phyloP scores from a whole-genome alignment of 2,113 vertebrate species.

The Recurvirostra avosetta region DNA sequence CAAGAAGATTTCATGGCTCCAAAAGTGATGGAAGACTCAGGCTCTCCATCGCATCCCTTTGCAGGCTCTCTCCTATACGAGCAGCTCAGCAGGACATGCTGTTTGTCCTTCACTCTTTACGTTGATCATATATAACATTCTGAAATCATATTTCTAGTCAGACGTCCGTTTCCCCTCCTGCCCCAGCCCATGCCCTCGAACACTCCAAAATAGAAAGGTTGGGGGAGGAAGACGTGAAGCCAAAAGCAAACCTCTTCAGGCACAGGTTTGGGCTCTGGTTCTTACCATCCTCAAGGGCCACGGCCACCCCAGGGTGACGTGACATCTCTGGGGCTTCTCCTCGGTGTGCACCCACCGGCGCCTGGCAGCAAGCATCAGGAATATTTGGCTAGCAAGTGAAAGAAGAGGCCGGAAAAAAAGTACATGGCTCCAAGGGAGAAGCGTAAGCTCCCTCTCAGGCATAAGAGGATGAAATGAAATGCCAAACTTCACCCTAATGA shows the following conservation, averaged over 20 bases:
- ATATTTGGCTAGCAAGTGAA: background rate
- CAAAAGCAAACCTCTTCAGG: background rate
- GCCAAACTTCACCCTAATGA: background rate
- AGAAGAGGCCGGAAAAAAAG: background rate
- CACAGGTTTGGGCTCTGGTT: background rate
- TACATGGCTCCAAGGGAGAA: background rate
- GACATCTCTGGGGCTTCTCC: background rate
- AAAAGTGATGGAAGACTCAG: background rate
- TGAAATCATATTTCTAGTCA: background rate
- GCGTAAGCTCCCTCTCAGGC: background rate
- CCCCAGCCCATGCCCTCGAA: background rate
- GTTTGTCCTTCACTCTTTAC: background rate
- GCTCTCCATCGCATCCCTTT: background rate
- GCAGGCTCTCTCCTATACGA: background rate
- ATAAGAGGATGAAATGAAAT: background rate
- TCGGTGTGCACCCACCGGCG: fast-evolving
- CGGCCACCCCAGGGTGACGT: fast-evolving
- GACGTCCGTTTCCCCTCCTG: background rate
- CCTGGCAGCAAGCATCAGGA: background rate
- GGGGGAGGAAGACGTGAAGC: background rate
- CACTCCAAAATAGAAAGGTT: background rate
- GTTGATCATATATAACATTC: background rate
- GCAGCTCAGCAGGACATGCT: background rate
- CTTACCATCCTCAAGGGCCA: background rate
- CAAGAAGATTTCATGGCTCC: background rate